Conservation (phyloP, 2,888 invertebrate genomes). For the Perithous albicinctus region DNA sequence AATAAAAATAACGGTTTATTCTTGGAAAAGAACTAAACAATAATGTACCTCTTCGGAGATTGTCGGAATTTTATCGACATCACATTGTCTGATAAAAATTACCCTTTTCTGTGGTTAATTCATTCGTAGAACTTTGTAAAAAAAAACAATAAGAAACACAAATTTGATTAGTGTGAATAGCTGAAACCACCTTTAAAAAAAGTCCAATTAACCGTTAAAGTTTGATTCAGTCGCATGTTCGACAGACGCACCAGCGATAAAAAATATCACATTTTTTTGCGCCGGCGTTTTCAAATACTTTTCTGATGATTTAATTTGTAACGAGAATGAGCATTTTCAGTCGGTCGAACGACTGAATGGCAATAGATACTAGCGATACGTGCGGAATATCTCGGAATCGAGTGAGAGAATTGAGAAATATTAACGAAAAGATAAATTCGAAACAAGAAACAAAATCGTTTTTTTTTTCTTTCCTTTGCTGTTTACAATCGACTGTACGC, state of each 20-base stretch:
- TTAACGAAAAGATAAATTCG: background rate
- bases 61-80: too few species aligned
- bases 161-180: background rate
- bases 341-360: background rate
- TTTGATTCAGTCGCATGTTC: background rate
- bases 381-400: slow-evolving; percentile 10
- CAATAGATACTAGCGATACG: slow-evolving; percentile 1
- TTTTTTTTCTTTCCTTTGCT: background rate
- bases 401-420: slow-evolving; percentile 1
- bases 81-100: background rate
- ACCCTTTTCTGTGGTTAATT: background rate
- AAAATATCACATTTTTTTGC: background rate
- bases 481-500: slow-evolving; percentile 16
- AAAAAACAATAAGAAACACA: background rate
- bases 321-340: background rate
- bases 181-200: slow-evolving; percentile 12
- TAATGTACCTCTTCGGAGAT: too few species aligned
- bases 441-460: background rate
- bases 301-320: background rate
- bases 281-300: background rate
- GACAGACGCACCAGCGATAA: background rate
- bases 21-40: too few species aligned
- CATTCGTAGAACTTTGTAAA: background rate
- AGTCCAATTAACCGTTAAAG: background rate
- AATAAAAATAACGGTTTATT: too few species aligned